Evolutionary conservation across 2,888 invertebrate species (phyloP), one percentile per base, ranked within the genome.

Genomic region (Altica lythri): DNA sequence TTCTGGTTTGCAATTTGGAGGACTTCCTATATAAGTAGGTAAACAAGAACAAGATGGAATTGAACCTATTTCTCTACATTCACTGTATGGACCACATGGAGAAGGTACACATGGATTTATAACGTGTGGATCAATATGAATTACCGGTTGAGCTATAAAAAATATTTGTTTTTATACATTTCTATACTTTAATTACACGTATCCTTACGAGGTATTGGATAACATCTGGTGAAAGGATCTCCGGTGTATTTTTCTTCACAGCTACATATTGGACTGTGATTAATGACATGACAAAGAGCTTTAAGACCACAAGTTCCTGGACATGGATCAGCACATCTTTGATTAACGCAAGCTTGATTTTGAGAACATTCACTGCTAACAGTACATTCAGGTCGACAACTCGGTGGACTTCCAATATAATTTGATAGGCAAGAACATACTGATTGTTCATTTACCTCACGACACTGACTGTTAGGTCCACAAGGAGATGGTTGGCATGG

Each of bases 201-300:
- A 14, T 49, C 55, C 72, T 73, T 72, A 75, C 75, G 69, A 63
- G 74, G 74, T 53, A 75, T 66, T 42, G 70, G 68, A 71, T 74
- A 72, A 61, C 78, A 79, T 65, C 76, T 70, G 5, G 72, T 71
- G 62, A 78, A 78, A 25, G 89, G 87, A 78, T 89, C 85, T 44
- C 89, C 89, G 42, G 81, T 82, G 70, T 82, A 85, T 25, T 82
- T 83, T 60, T 78, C 77, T 1, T 79, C 72, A 77, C 89, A 84
- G 54, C 83, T 79, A 73, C 84, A 85, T 61, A 86, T 80, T 16
- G 89, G 82, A 4, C 84, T 84, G 68, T 90, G 89, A 69, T 86
- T 87, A 37, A 87, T 81, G n/a, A 88, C 85, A 65, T 83, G 81
- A 71, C 90, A 90, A 62, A 86, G 82, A 2, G 89, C 84, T 69